Conservation (phyloP, 2,888 invertebrate species). For the Eupsilia transversa region DNA sequence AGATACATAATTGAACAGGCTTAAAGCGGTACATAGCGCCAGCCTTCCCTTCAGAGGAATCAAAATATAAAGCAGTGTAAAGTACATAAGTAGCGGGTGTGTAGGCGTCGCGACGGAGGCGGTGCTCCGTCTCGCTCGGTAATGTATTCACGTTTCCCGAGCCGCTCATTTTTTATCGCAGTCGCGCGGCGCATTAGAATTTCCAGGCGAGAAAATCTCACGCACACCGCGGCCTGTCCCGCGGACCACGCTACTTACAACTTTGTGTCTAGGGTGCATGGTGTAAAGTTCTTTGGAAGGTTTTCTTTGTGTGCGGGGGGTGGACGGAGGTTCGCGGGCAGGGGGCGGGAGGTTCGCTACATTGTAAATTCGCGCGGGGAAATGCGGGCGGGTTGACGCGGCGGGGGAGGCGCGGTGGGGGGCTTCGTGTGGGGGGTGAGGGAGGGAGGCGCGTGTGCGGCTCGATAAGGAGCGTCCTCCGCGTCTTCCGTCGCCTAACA, state of each 20-base stretch:
- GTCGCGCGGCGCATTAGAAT: conserved; percentile 90
- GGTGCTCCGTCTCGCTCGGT: conserved; percentile 82
- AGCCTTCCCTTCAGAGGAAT: conserved; percentile 82
- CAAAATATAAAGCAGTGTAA: conserved; percentile 85
- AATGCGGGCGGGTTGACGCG: conserved; percentile 64
- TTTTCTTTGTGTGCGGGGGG: conserved; percentile 52
- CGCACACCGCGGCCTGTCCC: conserved; percentile 76
- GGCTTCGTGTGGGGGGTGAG: conserved; percentile 50
- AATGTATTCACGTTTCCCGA: conserved; percentile 89
- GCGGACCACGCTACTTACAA: conserved; percentile 15
- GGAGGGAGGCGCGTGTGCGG: conserved; percentile 70
- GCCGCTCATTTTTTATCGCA: conserved; percentile 90
- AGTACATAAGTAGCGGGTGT: conserved; percentile 73
- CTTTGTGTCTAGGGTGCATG: conserved; percentile 33
- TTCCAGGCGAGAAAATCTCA: conserved; percentile 90
- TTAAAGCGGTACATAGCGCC: conserved; percentile 74
- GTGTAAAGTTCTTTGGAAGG: conserved; percentile 33
- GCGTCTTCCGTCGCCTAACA: conserved; percentile 58
- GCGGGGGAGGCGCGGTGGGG: conserved; percentile 27
- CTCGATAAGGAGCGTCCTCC: conserved; percentile 78
- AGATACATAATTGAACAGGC: conserved; percentile 81
- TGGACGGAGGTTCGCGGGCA: conserved; percentile 66
- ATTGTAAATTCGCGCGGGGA: conserved; percentile 87
- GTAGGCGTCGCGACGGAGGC: conserved; percentile 69
- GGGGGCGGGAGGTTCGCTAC: conserved; percentile 76